These are phyloP conservation scores for Garra rufa DNA, from an alignment of 2,113 vertebrate species.

Conservation along the genomic window DNA sequence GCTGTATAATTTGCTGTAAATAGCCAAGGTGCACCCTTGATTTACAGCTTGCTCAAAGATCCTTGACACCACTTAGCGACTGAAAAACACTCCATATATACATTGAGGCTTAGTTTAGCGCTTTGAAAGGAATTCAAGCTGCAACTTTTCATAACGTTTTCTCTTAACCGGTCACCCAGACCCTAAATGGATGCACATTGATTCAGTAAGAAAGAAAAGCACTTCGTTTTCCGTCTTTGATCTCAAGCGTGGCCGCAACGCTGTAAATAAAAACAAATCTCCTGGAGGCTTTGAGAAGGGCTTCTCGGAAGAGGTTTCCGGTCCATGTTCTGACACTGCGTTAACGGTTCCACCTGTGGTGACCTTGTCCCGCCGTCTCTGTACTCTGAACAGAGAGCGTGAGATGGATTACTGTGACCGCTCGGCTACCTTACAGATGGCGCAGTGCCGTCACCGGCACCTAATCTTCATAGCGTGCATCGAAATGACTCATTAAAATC, in stretches of 20 bases:
- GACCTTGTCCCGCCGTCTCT: conserved; percentile 49
- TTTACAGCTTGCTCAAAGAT: conserved; percentile 50
- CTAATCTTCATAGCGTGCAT: conserved; percentile 53
- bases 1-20: conserved; percentile 47
- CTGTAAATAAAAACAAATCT: conserved; percentile 30
- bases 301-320: conserved; percentile 38
- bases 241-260: background rate
- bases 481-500: conserved; percentile 58
- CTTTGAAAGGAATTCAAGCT: conserved; percentile 14
- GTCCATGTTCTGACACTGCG: conserved; percentile 38
- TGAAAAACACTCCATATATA: conserved; percentile 50
- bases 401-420: conserved; percentile 50
- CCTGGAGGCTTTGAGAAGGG: conserved; percentile 30
- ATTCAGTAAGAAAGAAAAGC: background rate
- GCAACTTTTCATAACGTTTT: conserved; percentile 29
- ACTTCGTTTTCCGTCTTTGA: background rate
- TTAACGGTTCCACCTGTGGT: conserved; percentile 52
- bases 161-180: conserved; percentile 15
- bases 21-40: conserved; percentile 46
- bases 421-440: conserved; percentile 59
- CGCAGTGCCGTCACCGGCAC: conserved; percentile 46
- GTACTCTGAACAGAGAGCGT: conserved; percentile 41
- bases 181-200: background rate
- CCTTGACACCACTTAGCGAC: conserved; percentile 50
- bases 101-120: conserved; percentile 23